Conservation (phyloP, 2,888 invertebrate species). For the Drosophila fungiperda region DNA sequence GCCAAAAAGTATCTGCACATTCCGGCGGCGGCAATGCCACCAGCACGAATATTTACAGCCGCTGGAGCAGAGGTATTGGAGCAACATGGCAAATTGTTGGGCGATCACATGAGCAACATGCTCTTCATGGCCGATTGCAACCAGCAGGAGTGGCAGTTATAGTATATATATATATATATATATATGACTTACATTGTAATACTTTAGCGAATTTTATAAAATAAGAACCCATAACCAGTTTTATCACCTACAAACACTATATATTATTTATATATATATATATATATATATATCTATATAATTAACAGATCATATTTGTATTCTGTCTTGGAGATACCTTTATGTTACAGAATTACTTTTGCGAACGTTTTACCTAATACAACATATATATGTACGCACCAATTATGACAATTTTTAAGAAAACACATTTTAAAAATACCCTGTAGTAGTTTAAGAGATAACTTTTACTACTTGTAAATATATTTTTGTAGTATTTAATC, state of each 20-base stretch:
- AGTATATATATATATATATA: conserved; percentile 18
- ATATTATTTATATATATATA: background rate
- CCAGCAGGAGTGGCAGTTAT: conserved; percentile 55
- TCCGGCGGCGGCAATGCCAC: conserved; percentile 55
- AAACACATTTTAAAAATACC: background rate
- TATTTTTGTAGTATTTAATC: conserved; percentile 30
- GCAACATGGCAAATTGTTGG: conserved; percentile 29
- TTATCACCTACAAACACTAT: background rate
- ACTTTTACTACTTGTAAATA: background rate
- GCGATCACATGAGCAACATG: conserved; percentile 48
- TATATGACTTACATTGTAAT: background rate
- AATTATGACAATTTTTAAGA: background rate
- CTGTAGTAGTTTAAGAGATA: background rate
- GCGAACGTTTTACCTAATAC: background rate
- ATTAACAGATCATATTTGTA: background rate
- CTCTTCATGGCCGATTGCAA: conserved; percentile 52
- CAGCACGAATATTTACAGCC: conserved; percentile 43
- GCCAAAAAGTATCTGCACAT: conserved; percentile 60
- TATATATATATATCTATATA: background rate
- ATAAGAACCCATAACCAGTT: background rate
- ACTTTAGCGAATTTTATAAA: conserved; percentile 24
- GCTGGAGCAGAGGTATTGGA: conserved; percentile 9
- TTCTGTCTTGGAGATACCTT: background rate
- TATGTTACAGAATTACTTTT: background rate
- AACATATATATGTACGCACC: background rate